Base-by-base conservation (phyloP, 2,113 vertebrate genomes). In the Neodon shergylaensis region DNA sequence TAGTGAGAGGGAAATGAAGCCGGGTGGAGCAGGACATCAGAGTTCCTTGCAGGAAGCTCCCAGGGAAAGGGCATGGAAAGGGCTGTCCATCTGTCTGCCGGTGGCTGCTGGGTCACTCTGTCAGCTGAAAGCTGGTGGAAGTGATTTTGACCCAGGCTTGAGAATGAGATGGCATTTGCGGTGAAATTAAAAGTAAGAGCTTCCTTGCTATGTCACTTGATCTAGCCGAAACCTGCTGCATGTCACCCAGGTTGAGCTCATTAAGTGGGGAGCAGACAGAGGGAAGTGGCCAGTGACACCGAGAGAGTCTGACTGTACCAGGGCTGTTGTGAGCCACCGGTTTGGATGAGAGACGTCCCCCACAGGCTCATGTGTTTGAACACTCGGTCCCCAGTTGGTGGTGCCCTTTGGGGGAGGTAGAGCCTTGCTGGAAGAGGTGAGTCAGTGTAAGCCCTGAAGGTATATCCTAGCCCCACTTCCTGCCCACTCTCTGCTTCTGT, bases 161-260 rank as follows among this genome's bases (percentile, higher is more conserved):
- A 76, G 24, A 92, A 73, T 54, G 79, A 84, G 84, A 54, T 74
- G 87, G 88, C 68, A 68, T 85, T 52, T 89, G 83, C 95, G 74
- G 19, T 83, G 61, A 21, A 93, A 89, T 68, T 90, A 54, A 93
- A 88, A 85, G 58, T 82, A 66, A 73, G 12, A 89, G 78, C 3
- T 42, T 72, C 31, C 52, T 81, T 81, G 36, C 52, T 81, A 16
- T 22, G 31, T n/a, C 17, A 36, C 31, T 52, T 52, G 31, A 28
- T 49, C 42, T 16, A 31, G 31, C 47, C 17, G 31, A 54, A 49
- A 36, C 83, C 42, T 36, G 17, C 63, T 31, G 47, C 36, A 28
- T 33, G 26, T 65, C 39, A 13, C 26, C 65, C 82, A 33, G 6
- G 52, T 21, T 47, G 82, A 31, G 8, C 58, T 44, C 24, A 63